Evolutionary conservation across 1,140 invertebrate genomes (phyloP).

Genomic region (Camponotus pennsylvanicus): DNA sequence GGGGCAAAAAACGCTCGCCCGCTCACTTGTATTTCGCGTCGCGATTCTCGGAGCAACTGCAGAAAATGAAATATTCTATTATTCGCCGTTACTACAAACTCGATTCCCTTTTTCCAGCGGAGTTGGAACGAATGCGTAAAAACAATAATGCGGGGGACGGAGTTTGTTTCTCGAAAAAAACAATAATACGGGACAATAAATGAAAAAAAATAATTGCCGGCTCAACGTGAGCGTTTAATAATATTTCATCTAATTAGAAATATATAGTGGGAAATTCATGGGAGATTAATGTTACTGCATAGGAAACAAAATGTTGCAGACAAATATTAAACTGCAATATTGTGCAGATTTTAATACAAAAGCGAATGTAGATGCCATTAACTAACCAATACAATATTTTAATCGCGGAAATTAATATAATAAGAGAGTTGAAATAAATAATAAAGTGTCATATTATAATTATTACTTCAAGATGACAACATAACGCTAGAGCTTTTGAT

Average conservation of each 20-base stretch:
- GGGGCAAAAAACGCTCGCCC: conserved; percentile 19
- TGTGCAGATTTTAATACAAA: not conserved
- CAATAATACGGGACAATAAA: conserved; percentile 40
- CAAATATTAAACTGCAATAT: not conserved
- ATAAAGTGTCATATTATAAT: not conserved
- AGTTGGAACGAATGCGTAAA: not conserved
- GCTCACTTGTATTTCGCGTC: conserved; percentile 14
- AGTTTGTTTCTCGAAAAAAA: not conserved
- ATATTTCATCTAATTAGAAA: conserved; percentile 26
- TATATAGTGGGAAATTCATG: not conserved
- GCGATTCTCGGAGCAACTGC: conserved; percentile 35
- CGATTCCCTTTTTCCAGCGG: conserved; percentile 7
- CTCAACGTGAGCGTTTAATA: not conserved
- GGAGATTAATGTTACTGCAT: not conserved
- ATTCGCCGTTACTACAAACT: conserved; percentile 37
- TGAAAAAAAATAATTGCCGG: not conserved
- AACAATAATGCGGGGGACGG: conserved; percentile 20
- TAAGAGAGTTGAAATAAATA: not conserved
- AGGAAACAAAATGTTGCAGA: not conserved
- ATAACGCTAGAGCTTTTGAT: not conserved
- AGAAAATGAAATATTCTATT: conserved; percentile 55
- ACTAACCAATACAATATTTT: not conserved
- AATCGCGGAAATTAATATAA: not conserved
- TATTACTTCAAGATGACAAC: not conserved
- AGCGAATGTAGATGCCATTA: not conserved